Evolutionary conservation across 2,113 vertebrate species (phyloP), one percentile per base, ranked within the genome.

Genomic region (Ceratotherium simum): DNA sequence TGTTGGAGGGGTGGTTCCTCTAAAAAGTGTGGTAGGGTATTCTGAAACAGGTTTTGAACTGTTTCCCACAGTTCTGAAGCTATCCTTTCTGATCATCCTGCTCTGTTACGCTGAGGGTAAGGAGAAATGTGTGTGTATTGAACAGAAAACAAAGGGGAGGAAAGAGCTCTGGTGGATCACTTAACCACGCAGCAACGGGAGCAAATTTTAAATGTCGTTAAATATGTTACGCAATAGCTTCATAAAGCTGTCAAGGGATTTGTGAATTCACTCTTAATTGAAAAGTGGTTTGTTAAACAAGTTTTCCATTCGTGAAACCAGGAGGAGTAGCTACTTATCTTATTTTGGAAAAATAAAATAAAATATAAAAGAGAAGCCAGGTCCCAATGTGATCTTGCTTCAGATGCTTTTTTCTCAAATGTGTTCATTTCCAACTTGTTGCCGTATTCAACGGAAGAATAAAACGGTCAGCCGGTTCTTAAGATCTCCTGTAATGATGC

Each of bases 211-310:
- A 58, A 91, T 85, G 65, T 85, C 94, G 70, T 85, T 80, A 60
- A 90, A 81, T 27, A 60, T 65, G 39, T 75, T 46, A 62, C 62
- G 23, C 54, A 86, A 81, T 39, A 75, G 85, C 72, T 62, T 95
- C 88, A 48, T 58, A 72, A 69, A 81, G 90, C 46, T 90, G 33
- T 88, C 36, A 6, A 86, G 31, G 67, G 86, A 76, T 81, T 81
- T 86, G 73, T 90, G 80, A 69, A 67, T 62, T 81, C 81, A 54
- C 80, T 75, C 73, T 54, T 27, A 88, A 69, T 31, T 92, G 82
- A 91, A 95, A 82, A 88, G 76, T 29, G 64, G 76, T 67, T 92
- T 69, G n/a, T 70, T 76, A 88, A 88, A 56, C 83, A 83, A 92
- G 27, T 76, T 69, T 94, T 82, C 79, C 36, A 17, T 87, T 23